Evolutionary conservation across 2,888 invertebrate species (phyloP).

Genomic region (Chalcis sispes): DNA sequence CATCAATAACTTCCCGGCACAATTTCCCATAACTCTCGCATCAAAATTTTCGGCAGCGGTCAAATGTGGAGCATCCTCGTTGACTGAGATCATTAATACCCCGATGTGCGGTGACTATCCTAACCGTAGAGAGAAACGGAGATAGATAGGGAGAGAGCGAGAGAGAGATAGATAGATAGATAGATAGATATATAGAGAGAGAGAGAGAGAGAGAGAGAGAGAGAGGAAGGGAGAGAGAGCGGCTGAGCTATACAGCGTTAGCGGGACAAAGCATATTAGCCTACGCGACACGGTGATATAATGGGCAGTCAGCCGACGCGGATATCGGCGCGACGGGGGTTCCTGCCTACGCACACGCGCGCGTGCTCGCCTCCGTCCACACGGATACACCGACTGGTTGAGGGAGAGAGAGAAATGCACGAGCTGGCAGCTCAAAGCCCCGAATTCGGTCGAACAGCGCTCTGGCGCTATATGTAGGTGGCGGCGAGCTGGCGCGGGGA

Average conservation of each 20-base stretch:
- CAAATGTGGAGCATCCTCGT: background rate
- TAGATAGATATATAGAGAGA: no score
- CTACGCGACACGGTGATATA: slow-evolving; percentile 63
- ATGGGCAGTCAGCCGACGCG: slow-evolving; percentile 67
- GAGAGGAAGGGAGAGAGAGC: slow-evolving; percentile 51
- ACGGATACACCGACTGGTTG: background rate
- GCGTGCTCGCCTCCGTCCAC: background rate
- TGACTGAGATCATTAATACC: slow-evolving; percentile 49
- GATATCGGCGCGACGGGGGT: slow-evolving; percentile 64
- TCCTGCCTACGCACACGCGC: no score
- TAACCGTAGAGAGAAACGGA: no score
- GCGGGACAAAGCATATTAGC: slow-evolving; percentile 52
- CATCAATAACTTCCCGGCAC: no score
- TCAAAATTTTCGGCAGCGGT: no score
- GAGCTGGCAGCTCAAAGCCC: slow-evolving; percentile 29
- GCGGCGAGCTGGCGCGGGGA: background rate
- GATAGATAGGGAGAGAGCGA: no score
- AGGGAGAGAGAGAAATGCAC: no score
- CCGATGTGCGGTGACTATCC: no score
- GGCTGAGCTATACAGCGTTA: slow-evolving; percentile 49
- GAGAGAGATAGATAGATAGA: no score
- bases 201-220: background rate
- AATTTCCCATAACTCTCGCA: no score
- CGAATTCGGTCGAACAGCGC: slow-evolving; percentile 27
- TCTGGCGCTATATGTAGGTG: no score